These are phyloP conservation scores for Laspeyria flexula DNA, from an alignment of 2,888 invertebrate species.

Conservation along the genomic window DNA sequence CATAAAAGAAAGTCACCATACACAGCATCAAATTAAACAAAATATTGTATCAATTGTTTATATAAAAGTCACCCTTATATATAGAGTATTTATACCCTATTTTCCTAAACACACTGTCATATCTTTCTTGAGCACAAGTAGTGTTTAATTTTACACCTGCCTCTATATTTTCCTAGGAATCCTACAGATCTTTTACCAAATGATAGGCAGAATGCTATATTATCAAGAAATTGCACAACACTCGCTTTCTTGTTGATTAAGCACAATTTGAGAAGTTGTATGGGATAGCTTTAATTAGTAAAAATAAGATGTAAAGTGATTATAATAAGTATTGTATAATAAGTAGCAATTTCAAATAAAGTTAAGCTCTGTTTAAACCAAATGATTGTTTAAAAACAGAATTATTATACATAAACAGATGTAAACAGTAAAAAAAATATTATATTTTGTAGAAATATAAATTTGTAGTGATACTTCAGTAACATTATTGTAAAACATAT, in stretches of 20 bases:
- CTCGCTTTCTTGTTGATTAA: slow-evolving; percentile 67
- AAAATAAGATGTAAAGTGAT: slow-evolving; percentile 67
- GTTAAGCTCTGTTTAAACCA: slow-evolving; percentile 31
- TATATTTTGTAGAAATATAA: slow-evolving; percentile 35
- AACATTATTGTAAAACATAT: too few relatives aligned
- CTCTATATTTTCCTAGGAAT: slow-evolving; percentile 4
- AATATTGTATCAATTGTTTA: slow-evolving; percentile 15
- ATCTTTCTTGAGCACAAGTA: slow-evolving; percentile 27
- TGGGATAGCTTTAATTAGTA: slow-evolving; percentile 86
- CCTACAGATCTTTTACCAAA: slow-evolving; percentile 15
- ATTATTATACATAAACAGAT: slow-evolving; percentile 17
- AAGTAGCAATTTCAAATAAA: slow-evolving; percentile 41
- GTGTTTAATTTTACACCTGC: slow-evolving; percentile 20
- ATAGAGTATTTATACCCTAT: slow-evolving; percentile 2
- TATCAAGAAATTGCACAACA: slow-evolving; percentile 52
- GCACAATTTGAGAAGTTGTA: slow-evolving; percentile 81
- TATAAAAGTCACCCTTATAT: slow-evolving; percentile 4
- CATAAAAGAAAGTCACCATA: slow-evolving; percentile 35
- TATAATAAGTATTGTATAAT: slow-evolving; percentile 54
- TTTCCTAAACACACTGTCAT: slow-evolving; percentile 9
- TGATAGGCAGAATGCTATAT: slow-evolving; percentile 19
- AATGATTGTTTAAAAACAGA: slow-evolving; percentile 20
- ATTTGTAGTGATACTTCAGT: neutral
- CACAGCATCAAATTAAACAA: slow-evolving; percentile 21
- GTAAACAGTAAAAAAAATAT: slow-evolving; percentile 20